These are phyloP conservation scores for Plebejus melissa DNA, from an alignment of 2,888 invertebrate species.

Conservation along the genomic window DNA sequence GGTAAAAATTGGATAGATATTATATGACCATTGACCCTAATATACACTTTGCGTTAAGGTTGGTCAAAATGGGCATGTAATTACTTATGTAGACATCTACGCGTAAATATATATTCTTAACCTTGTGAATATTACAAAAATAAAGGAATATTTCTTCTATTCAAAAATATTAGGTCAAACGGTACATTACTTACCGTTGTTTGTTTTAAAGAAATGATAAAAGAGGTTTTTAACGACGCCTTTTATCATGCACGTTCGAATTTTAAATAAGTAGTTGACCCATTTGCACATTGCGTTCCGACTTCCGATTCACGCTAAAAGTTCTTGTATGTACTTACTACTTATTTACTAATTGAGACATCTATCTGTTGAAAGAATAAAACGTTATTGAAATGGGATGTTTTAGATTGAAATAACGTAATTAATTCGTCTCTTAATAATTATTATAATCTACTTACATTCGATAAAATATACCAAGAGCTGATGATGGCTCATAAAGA, in stretches of 20 bases:
- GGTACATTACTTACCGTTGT: conserved; percentile 10
- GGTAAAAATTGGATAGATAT: background rate
- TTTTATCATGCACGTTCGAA: conserved; percentile 19
- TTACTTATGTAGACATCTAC: background rate
- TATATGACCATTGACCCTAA: background rate
- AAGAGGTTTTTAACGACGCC: conserved; percentile 5
- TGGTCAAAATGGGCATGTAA: background rate
- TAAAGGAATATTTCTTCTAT: conserved; percentile 5
- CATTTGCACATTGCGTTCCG: conserved; percentile 5
- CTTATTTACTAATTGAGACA: background rate
- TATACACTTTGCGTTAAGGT: background rate
- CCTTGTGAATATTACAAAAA: background rate
- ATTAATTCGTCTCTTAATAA: background rate
- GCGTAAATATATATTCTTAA: background rate
- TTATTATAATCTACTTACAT: background rate
- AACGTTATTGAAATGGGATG: background rate
- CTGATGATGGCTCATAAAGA: background rate
- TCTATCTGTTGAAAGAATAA: background rate
- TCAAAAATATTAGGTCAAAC: conserved; percentile 12
- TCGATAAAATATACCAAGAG: background rate
- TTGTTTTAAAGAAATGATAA: conserved; percentile 19
- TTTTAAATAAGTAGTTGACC: conserved; percentile 23
- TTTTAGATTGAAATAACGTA: background rate
- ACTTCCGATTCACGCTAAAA: background rate
- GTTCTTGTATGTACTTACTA: background rate